A percentile compares a stretch with the other conserved stretches of the same genome.
These are phyloP conservation scores for Oligia latruncula DNA, from an alignment of 2,888 invertebrate genomes.

Conservation along the genomic window DNA sequence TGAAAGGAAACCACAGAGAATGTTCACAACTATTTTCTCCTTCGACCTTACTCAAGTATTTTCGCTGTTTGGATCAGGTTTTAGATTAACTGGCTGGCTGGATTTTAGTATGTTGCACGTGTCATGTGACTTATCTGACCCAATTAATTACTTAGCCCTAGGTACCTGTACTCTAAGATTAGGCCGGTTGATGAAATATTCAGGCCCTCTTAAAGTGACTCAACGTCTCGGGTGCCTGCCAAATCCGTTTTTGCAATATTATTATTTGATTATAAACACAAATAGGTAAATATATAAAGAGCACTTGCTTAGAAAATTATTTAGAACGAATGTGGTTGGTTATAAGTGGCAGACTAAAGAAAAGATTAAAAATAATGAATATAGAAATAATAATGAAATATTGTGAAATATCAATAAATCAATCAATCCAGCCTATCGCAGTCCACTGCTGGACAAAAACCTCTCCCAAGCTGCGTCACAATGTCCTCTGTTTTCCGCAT, in stretches of 20 bases:
- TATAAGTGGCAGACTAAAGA: background rate
- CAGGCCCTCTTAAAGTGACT: background rate
- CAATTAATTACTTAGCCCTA: background rate
- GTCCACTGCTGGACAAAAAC: background rate
- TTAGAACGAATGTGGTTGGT: background rate
- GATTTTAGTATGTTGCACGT: conserved; percentile 13
- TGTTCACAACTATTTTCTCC: conserved; percentile 32
- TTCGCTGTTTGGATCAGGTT: background rate
- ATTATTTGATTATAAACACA: background rate
- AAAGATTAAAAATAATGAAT: too few relatives aligned
- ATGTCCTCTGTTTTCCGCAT: background rate
- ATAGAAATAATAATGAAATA: too few relatives aligned
- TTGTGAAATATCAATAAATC: background rate
- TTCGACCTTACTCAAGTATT: background rate
- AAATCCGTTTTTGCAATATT: background rate
- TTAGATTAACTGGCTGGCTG: background rate
- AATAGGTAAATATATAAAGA: background rate
- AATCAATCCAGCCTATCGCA: background rate
- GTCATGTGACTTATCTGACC: background rate
- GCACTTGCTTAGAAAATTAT: background rate
- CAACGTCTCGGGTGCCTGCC: background rate
- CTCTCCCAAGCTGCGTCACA: background rate
- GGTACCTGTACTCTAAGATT: background rate
- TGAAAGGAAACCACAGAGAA: conserved; percentile 12
- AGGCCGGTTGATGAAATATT: background rate